Conservation (phyloP, 1,140 invertebrate species). For the Chionoecetes opilio region DNA sequence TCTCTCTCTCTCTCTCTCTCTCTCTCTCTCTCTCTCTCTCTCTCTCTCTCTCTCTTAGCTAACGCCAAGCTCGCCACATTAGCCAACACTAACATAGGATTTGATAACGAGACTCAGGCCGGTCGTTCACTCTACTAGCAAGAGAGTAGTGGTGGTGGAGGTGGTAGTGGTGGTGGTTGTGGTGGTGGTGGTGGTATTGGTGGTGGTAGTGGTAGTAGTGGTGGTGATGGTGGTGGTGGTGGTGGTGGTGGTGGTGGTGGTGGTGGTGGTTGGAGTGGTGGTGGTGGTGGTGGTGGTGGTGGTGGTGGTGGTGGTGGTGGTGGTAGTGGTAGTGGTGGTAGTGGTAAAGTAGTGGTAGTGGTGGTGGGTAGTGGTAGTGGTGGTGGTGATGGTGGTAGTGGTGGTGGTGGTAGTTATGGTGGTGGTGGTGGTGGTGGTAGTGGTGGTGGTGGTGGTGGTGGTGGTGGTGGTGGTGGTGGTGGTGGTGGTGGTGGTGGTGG, state of each 20-base stretch:
- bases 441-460: not conserved
- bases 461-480: not conserved
- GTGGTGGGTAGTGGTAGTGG: not conserved
- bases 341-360: not conserved
- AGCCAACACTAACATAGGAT: not conserved
- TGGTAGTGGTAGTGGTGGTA: not conserved
- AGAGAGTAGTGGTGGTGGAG: not conserved
- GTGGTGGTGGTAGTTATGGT: too few relatives aligned
- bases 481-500: not conserved
- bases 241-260: not conserved
- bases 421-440: too few relatives aligned
- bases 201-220: not conserved
- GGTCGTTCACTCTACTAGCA: not conserved
- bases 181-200: not conserved
- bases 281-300: not conserved
- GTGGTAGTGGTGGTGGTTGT: not conserved
- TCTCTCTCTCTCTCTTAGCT: not conserved
- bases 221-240: not conserved
- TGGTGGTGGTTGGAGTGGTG: not conserved
- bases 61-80: not conserved
- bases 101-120: not conserved
- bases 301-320: not conserved
- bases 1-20: constrained; percentile 1
- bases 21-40: constrained; percentile 4
- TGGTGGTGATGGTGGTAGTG: not conserved